Evolutionary conservation across 2,888 invertebrate genomes (phyloP), one percentile per base, ranked within the genome.

Genomic region (Archips xylosteana): DNA sequence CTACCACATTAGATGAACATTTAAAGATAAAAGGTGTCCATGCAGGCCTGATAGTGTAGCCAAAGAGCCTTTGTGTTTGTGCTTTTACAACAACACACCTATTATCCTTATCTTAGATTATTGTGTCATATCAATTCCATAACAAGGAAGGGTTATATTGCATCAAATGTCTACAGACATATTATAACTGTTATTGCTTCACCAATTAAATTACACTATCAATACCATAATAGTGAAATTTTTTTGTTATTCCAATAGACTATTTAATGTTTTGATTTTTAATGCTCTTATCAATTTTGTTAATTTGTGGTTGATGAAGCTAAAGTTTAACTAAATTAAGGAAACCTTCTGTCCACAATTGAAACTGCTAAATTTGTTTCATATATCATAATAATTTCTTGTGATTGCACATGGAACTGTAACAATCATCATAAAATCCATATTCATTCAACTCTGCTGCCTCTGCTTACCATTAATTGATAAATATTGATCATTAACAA

Each of bases 401-500:
- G 5, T 59, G n/a, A 60, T 36, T 36, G n/a, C n/a, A 9, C 36
- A 36, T 3, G 66, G 64, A 68, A 68, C 63, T 47, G 36, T 59
- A 23, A n/a, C 3, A 47, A 8, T 10, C 64, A 34, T 59, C 13
- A 47, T 65, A 61, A 62, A 59, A 67, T 69, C 9, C 59, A 66
- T 59, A 45, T 71, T 63, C 45, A 66, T 62, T 54, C 3, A 32
- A 63, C 71, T 81, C 75, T 78, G 72, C 76, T 77, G 75, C 74
- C 76, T 77, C 76, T 78, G 78, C 78, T 81, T 77, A 81, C 80
- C 81, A 81, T 81, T 78, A 79, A 80, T 78, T 77, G 78, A 84
- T 86, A 82, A 83, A 83, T 85, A 86, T 85, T 83, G 79, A 85
- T 85, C 78, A 77, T 76, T 82, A 85, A 84, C 86, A 83, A 84